phyloP scores from a whole-genome alignment of 1,140 invertebrate genomes.

The Papilio polyxenes region DNA sequence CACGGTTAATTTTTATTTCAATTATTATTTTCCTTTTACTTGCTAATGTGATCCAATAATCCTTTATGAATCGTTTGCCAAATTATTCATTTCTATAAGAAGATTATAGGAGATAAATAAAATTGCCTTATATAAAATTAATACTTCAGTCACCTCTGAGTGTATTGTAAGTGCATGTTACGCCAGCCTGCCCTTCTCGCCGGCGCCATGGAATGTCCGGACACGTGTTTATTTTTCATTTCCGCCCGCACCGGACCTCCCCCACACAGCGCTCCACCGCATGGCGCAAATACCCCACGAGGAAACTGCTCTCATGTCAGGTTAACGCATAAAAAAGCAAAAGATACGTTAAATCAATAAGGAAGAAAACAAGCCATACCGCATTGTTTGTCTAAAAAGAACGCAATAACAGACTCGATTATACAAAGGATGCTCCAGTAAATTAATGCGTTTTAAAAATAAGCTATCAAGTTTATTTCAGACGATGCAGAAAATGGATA shows the following conservation, averaged over 20 bases:
- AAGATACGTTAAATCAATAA: slow-evolving; percentile 37
- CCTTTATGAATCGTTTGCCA: too few relatives aligned
- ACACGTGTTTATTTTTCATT: slow-evolving; percentile 79
- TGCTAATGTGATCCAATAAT: too few relatives aligned
- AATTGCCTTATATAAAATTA: neutral
- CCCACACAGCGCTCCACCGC: slow-evolving; percentile 40
- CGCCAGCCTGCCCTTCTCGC: slow-evolving; percentile 57
- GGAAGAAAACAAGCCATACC: slow-evolving; percentile 31
- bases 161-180: slow-evolving; percentile 33
- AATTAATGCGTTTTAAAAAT: neutral
- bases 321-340: slow-evolving; percentile 35
- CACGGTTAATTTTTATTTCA: too few relatives aligned
- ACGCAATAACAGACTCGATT: neutral
- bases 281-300: slow-evolving; percentile 34
- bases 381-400: slow-evolving; percentile 6
- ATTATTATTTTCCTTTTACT: too few relatives aligned
- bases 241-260: slow-evolving; percentile 64
- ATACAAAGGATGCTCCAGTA: neutral
- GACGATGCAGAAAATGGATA: neutral
- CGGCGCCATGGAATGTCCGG: slow-evolving; percentile 70
- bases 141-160: slow-evolving; percentile 32
- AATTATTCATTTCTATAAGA: too few relatives aligned
- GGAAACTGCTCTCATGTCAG: slow-evolving; percentile 38
- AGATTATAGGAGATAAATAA: too few relatives aligned
- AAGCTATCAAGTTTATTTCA: neutral